Conservation (phyloP, 2,888 invertebrate genomes). For the Leucophora obtusa region DNA sequence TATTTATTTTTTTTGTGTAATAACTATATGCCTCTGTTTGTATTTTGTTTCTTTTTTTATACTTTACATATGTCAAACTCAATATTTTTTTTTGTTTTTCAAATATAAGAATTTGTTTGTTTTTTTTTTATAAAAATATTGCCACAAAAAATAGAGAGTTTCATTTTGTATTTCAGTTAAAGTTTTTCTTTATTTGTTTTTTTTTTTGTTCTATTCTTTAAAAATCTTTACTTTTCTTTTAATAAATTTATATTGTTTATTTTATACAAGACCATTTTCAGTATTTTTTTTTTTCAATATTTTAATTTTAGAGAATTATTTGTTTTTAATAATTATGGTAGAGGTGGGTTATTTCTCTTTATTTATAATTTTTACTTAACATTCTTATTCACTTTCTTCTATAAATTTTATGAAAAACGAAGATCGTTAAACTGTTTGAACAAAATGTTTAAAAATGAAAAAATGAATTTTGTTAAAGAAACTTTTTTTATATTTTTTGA, state of each 20-base stretch:
- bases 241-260: conserved; percentile 2
- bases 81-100: not conserved
- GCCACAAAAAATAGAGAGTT: conserved; percentile 58
- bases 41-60: conserved; percentile 26
- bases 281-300: not conserved
- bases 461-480: no score
- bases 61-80: conserved; percentile 2
- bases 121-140: conserved; percentile 56
- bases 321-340: conserved; percentile 66
- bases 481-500: no score
- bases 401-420: conserved; percentile 64
- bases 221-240: conserved; percentile 41
- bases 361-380: conserved; percentile 4
- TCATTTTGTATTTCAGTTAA: not conserved
- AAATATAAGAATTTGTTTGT: conserved; percentile 12
- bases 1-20: not conserved
- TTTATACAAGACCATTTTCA: conserved; percentile 27
- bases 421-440: conserved; percentile 66
- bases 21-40: conserved; percentile 4
- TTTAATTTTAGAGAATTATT: not conserved
- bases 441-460: not conserved
- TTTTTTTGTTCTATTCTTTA: conserved; percentile 18
- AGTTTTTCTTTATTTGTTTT: not conserved
- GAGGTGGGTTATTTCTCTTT: conserved; percentile 76
- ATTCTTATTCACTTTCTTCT: conserved; percentile 14